Conservation (phyloP, 1,140 invertebrate genomes). For the Drosophila kurseongensis region DNA sequence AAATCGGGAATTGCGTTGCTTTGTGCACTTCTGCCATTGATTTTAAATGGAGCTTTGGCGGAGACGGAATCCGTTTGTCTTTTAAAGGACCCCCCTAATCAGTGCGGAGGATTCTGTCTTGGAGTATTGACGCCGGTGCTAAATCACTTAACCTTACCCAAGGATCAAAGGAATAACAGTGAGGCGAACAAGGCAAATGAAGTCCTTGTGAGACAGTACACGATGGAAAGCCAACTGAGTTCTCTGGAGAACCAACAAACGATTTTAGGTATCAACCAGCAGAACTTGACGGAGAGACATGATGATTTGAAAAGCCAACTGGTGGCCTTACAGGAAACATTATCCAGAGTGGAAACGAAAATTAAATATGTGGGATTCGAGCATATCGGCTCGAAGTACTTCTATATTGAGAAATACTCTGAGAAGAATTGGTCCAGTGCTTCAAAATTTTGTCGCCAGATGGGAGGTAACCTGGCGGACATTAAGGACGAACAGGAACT, state of each 20-base stretch:
- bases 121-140: background rate
- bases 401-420: background rate
- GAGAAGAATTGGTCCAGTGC: background rate
- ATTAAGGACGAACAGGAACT: background rate
- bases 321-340: background rate
- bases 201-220: conserved; percentile 3
- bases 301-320: background rate
- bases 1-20: background rate
- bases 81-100: background rate
- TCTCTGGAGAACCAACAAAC: background rate
- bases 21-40: background rate
- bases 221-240: background rate
- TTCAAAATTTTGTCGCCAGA: background rate
- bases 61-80: background rate
- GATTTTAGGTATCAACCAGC: background rate
- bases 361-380: background rate
- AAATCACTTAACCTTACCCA: background rate
- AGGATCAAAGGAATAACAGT: background rate
- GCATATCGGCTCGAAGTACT: background rate
- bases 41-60: background rate
- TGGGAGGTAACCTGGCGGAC: conserved; percentile 3
- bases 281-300: background rate
- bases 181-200: background rate
- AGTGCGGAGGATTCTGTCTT: background rate
- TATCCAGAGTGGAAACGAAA: background rate